Base-by-base conservation (phyloP, 1,140 invertebrate species). In the Camponotus floridanus region DNA sequence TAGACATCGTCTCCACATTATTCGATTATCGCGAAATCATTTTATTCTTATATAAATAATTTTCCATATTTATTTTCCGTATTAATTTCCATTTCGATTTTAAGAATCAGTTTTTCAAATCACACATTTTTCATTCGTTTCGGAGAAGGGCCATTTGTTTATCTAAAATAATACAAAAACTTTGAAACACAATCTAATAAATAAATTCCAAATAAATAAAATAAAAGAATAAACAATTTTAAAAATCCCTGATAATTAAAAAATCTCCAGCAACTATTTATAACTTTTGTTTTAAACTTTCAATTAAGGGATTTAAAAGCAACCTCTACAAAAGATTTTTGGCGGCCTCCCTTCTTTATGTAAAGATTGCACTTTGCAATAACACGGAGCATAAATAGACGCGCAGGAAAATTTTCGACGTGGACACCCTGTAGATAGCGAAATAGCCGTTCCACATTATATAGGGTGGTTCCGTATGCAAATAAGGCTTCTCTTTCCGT, bases 381-480 rank as follows among this genome's bases (percentile, higher is more conserved):
- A 15, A 26, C 64, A 36, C 9, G 2, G 45, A 48, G 59, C 59
- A 11, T 42, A 18, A 33, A 39, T 57, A 57, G 62, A 18, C 0
- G 67, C 7, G 39, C 39, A 73, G 68, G 42, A 74, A 81, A 61
- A 61, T 26, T 45, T 74, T n/a, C 21, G 68, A 79, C 48, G 36
- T 31, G 57, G 36, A 81, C 87, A 88, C 85, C 76, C 87, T 81
- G 45, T 86, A 88, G 87, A 87, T 76, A 67, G 39, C 31, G 71
- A 87, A 91, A 93, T 89, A 85, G 65, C 79, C 88, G 93, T 92
- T 89, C 87, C 86, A 91, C 86, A 91, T 93, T 92, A 91, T 91
- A 92, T 91, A 88, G 91, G 89, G 89, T 92, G 88, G 91, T 92
- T 92, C 88, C 90, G 86, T 92, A 94, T 94, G 94, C 93, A 94